phyloP scores from a whole-genome alignment of 1,140 invertebrate species.

The Rhagoletis pomonella region DNA sequence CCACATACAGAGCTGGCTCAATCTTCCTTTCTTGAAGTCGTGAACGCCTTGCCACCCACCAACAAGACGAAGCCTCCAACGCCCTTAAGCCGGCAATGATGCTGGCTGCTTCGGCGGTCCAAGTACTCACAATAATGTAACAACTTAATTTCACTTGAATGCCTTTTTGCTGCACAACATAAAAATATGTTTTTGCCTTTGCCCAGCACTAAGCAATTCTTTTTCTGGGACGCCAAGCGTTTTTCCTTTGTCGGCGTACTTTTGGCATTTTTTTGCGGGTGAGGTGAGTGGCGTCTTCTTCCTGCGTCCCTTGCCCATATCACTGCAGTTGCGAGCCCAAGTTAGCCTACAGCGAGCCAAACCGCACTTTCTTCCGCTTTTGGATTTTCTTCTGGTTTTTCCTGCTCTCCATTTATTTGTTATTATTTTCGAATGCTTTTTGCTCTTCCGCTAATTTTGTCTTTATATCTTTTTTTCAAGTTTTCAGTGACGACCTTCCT shows the following conservation, averaged over 20 bases:
- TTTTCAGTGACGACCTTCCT: not conserved
- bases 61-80: not conserved
- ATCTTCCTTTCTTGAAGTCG: not conserved
- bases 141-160: conserved; percentile 57
- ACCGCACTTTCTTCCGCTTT: conserved; percentile 43
- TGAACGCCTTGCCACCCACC: not conserved
- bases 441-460: not conserved
- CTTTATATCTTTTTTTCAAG: not conserved
- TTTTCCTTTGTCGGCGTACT: conserved; percentile 9
- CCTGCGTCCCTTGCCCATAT: not conserved
- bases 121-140: conserved; percentile 55
- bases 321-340: not conserved
- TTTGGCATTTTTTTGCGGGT: not conserved
- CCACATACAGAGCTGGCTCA: not conserved
- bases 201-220: not conserved
- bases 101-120: not conserved
- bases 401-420: not conserved
- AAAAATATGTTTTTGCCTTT: conserved; percentile 49
- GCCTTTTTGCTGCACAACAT: conserved; percentile 53
- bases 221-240: not conserved
- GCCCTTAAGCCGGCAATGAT: not conserved
- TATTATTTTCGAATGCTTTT: not conserved
- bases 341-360: conserved; percentile 12
- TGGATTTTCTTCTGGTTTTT: conserved; percentile 4
- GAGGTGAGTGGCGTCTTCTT: not conserved